Evolutionary conservation across 2,797 vertebrate genomes (phyloP).

Genomic region (Sphaeramia orbicularis): DNA sequence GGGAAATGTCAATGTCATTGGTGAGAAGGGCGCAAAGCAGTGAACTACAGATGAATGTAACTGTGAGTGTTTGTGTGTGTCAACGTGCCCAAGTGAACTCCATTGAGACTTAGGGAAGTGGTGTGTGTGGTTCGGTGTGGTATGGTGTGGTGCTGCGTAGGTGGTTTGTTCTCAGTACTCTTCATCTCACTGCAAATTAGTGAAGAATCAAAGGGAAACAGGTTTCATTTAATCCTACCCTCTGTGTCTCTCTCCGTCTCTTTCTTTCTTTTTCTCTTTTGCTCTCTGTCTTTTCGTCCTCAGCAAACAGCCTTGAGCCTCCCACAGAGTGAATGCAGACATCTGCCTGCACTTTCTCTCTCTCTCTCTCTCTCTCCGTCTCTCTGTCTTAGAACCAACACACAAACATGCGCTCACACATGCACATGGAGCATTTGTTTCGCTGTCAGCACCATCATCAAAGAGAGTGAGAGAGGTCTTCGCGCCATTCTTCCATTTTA

Average conservation of each 20-base stretch:
- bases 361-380: slow-evolving; percentile 33
- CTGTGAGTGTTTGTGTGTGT: slow-evolving; percentile 35
- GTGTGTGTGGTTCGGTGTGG: slow-evolving; percentile 48
- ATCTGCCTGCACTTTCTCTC: slow-evolving; percentile 72
- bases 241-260: slow-evolving; percentile 58
- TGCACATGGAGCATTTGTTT: slow-evolving; percentile 66
- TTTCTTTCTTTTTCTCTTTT: slow-evolving; percentile 41
- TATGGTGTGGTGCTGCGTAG: slow-evolving; percentile 70
- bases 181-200: slow-evolving; percentile 81
- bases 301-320: slow-evolving; percentile 80
- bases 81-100: slow-evolving; percentile 49
- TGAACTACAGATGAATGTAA: slow-evolving; percentile 53
- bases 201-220: slow-evolving; percentile 79
- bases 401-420: slow-evolving; percentile 44
- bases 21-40: slow-evolving; percentile 47
- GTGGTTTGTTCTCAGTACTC: slow-evolving; percentile 73
- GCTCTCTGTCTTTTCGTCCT: slow-evolving; percentile 64
- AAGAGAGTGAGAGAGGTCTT: slow-evolving; percentile 68
- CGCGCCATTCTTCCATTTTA: slow-evolving; percentile 60
- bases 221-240: slow-evolving; percentile 76
- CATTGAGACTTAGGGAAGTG: slow-evolving; percentile 56
- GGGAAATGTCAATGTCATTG: slow-evolving; percentile 73
- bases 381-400: slow-evolving; percentile 46
- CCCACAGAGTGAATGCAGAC: slow-evolving; percentile 78
- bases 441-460: slow-evolving; percentile 74